phyloP scores from a whole-genome alignment of 2,113 vertebrate species.

The Corapipo altera region DNA sequence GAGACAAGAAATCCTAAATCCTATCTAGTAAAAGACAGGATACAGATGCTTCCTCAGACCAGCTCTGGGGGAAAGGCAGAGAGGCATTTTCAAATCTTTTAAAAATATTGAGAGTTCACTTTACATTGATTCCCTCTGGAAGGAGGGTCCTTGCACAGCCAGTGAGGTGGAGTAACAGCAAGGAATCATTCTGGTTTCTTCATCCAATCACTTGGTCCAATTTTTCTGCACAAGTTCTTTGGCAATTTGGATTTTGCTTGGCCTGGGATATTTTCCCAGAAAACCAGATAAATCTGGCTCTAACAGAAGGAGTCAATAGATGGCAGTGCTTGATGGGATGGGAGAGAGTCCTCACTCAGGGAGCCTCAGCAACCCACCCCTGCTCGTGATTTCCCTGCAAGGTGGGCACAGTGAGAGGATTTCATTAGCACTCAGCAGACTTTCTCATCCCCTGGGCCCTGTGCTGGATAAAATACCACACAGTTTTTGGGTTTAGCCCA shows the following conservation, averaged over 20 bases:
- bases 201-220: background rate
- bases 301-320: conserved; percentile 35
- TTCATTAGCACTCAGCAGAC: background rate
- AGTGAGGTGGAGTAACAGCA: background rate
- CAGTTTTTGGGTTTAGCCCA: background rate
- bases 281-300: background rate
- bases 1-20: background rate
- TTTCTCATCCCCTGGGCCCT: background rate
- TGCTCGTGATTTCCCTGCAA: background rate
- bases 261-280: background rate
- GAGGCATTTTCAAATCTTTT: background rate
- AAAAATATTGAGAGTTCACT: background rate
- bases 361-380: background rate
- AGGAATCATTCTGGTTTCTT: background rate
- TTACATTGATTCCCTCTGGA: background rate
- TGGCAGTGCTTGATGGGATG: conserved; percentile 31
- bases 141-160: background rate
- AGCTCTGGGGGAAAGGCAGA: background rate
- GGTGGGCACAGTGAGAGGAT: background rate
- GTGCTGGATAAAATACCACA: background rate
- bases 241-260: background rate
- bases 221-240: background rate
- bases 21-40: background rate
- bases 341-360: background rate
- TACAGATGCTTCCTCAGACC: background rate